A percentile compares a stretch with the other conserved stretches of the same genome.
Evolutionary conservation across 2,888 invertebrate genomes (phyloP).

Genomic region (Blastobasis lacticolella): DNA sequence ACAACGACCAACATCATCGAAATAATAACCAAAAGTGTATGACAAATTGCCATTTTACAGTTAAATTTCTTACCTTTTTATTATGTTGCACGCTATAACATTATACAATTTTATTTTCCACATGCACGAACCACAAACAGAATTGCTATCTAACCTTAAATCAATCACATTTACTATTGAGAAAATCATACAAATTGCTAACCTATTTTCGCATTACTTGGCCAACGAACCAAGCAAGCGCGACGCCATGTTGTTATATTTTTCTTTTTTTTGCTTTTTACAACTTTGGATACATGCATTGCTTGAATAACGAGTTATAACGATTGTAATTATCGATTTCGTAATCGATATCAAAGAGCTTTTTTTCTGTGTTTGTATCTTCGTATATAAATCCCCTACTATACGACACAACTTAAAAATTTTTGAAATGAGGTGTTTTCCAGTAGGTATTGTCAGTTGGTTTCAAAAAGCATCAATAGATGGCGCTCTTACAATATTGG

Average conservation of each 20-base stretch:
- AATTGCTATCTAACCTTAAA: slow-evolving; percentile 23
- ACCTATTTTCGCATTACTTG: slow-evolving; percentile 34
- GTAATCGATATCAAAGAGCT: not conserved
- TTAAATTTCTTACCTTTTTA: slow-evolving; percentile 49
- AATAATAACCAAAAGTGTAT: not conserved
- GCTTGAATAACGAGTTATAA: not conserved
- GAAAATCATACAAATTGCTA: slow-evolving; percentile 40
- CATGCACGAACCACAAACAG: slow-evolving; percentile 35
- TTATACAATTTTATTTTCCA: slow-evolving; percentile 41
- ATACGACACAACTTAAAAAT: too few relatives aligned
- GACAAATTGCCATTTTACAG: slow-evolving; percentile 4
- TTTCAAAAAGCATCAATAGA: too few relatives aligned
- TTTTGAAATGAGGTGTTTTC: too few relatives aligned
- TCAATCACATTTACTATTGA: slow-evolving; percentile 30
- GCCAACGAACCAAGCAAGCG: slow-evolving; percentile 31
- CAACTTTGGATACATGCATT: too few relatives aligned
- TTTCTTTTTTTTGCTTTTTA: not conserved
- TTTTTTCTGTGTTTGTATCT: not conserved
- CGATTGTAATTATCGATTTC: not conserved
- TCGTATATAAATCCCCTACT: too few relatives aligned
- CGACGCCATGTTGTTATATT: slow-evolving; percentile 27
- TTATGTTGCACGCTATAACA: slow-evolving; percentile 47
- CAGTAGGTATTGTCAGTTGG: too few relatives aligned
- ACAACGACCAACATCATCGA: slow-evolving; percentile 19
- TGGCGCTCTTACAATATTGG: too few relatives aligned